Conservation (phyloP, 2,888 invertebrate genomes). For the Trachelus tabidus region DNA sequence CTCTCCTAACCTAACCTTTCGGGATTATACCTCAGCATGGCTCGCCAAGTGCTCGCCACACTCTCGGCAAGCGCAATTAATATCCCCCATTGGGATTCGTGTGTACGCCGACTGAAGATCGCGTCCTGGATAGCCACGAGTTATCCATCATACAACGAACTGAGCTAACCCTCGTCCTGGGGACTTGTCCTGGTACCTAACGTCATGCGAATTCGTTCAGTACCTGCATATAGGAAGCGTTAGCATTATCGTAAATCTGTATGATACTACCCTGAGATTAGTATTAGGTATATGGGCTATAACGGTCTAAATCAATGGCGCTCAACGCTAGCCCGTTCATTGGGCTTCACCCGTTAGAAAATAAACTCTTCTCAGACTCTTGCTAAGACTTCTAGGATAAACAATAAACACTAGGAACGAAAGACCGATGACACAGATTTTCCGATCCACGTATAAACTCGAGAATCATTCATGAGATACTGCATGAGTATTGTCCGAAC, state of each 20-base stretch:
- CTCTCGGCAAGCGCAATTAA: slow-evolving; percentile 51
- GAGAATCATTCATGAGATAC: background rate
- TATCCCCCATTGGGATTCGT: slow-evolving; percentile 54
- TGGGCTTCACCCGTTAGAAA: background rate
- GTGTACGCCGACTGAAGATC: slow-evolving; percentile 48
- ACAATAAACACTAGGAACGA: background rate
- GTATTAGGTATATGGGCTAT: background rate
- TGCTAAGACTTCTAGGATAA: background rate
- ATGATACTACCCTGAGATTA: background rate
- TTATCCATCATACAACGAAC: slow-evolving; percentile 51
- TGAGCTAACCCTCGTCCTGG: slow-evolving; percentile 6
- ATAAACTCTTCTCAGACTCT: background rate
- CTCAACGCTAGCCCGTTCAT: background rate
- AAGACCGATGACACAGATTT: background rate
- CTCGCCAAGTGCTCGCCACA: slow-evolving; percentile 6
- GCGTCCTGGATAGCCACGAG: slow-evolving; percentile 43
- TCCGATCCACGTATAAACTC: background rate
- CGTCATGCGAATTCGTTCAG: background rate
- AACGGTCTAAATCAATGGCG: background rate
- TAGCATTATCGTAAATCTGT: background rate
- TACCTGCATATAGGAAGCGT: background rate
- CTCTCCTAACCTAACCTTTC: slow-evolving; percentile 51
- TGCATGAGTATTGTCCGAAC: background rate
- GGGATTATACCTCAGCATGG: slow-evolving; percentile 40
- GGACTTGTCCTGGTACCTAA: slow-evolving; percentile 17